Evolutionary conservation across 2,797 vertebrate species (phyloP).

Genomic region (Telmatherina bonti): DNA sequence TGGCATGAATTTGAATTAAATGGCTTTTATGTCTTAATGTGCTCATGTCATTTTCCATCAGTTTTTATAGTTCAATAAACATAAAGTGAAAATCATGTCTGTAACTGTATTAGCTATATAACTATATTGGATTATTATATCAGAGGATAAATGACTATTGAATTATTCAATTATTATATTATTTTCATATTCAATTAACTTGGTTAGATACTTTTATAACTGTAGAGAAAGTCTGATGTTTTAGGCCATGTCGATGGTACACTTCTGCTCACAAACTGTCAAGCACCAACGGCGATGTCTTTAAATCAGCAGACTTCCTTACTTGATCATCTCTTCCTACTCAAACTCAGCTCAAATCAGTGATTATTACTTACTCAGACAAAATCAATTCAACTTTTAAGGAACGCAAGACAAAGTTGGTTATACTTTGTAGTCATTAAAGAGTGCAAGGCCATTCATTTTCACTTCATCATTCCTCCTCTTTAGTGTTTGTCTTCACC

Average conservation of each 20-base stretch:
- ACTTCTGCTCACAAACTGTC: neutral
- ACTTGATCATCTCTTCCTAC: neutral
- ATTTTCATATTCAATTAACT: neutral
- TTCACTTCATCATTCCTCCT: constrained; percentile 40
- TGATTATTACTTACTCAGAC: neutral
- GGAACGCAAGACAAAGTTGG: neutral
- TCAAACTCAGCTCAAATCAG: neutral
- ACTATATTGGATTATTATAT: neutral
- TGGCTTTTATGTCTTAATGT: too few relatives aligned
- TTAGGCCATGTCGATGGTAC: neutral
- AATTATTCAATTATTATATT: neutral
- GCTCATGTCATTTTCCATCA: neutral
- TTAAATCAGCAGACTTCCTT: neutral
- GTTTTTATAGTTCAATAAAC: neutral
- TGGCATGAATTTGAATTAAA: neutral
- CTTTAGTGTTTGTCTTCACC: constrained; percentile 62
- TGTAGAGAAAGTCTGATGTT: neutral
- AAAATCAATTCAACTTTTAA: constrained; percentile 9
- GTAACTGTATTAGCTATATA: neutral
- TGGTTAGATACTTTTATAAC: neutral
- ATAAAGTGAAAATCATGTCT: neutral
- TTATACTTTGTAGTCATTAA: constrained; percentile 34
- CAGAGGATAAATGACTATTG: neutral
- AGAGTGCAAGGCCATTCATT: constrained; percentile 26
- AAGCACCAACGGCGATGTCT: neutral